Percentiles rank a stretch among this genome's conserved stretches.
These are phyloP conservation scores for Myotis brandtii DNA, from an alignment of 2,113 vertebrate species.

Conservation along the genomic window DNA sequence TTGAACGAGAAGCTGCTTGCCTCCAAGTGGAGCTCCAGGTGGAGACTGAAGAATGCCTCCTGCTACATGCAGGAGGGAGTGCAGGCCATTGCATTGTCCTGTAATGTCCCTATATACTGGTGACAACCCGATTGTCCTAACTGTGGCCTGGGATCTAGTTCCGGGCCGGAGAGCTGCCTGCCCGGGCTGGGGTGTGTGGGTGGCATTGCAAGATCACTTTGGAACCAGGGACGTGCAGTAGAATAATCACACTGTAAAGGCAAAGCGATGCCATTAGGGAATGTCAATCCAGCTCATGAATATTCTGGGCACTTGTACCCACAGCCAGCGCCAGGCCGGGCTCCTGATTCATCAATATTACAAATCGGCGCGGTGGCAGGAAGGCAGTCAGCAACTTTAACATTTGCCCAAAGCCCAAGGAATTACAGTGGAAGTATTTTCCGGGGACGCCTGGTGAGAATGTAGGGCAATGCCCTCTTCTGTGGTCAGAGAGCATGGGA, in stretches of 20 bases:
- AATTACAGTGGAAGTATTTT: constrained; percentile 2
- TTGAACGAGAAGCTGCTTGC: neutral
- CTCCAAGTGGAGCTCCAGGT: neutral
- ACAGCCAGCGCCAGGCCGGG: neutral
- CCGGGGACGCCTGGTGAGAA: neutral
- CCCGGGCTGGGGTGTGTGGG: neutral
- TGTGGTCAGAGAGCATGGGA: too few species aligned
- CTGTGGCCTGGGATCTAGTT: neutral
- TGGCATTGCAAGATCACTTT: neutral
- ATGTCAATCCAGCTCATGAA: neutral
- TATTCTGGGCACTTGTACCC: constrained; percentile 51
- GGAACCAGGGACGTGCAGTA: neutral
- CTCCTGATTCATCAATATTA: constrained; percentile 62
- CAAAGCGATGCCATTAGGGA: neutral
- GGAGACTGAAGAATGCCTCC: neutral
- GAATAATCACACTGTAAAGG: neutral
- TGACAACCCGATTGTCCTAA: neutral
- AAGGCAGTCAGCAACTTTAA: neutral
- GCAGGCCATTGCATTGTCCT: neutral
- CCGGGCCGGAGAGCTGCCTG: neutral
- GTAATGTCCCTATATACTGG: rapidly evolving
- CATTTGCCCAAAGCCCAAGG: constrained; percentile 13
- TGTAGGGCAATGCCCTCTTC: neutral
- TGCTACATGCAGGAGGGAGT: neutral
- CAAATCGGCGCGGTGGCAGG: neutral